Base-by-base conservation (phyloP, 2,888 invertebrate genomes). In the Megastigmus dorsalis region DNA sequence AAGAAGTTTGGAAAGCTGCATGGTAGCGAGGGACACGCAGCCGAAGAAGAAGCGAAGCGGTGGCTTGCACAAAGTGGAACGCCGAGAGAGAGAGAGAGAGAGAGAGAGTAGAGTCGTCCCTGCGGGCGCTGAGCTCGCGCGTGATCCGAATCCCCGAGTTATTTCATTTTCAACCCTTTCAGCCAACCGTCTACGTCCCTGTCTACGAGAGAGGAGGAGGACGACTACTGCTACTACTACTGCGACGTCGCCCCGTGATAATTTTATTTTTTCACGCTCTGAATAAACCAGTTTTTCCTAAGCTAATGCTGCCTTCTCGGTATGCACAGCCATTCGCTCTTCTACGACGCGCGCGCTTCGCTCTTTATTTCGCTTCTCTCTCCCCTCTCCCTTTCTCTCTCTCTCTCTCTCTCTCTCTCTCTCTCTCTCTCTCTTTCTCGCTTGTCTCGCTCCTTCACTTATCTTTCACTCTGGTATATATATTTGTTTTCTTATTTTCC, bases 141-240 rank as follows among this genome's bases (percentile, higher is more conserved):
- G 84, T 84, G 84, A 82, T 80, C 77, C 79, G 83, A 83, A 83
- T 84, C 79, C 79, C 74, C 75, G 81, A 84, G 81, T 82, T 83
- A 83, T 83, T 83, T 83, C 82, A 83, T 83, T 83, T 82, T 79
- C 82, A 83, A 83, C 83, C 84, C 82, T 82, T 83, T 80, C 83
- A 79, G 65, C 18, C 52, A 66, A 41, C 33, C 45, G 66, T n/a
- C n/a, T n/a, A n/a, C 68, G 68, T 73, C 68, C 41, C 57, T 54
- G 33, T 69, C 72, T 77, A 62, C 74, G 78, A 73, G 67, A n/a
- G n/a, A n/a, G n/a, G n/a, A n/a, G n/a, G n/a, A n/a, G n/a, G n/a
- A n/a, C n/a, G n/a, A n/a, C n/a, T n/a, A n/a, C n/a, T n/a, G n/a
- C n/a, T n/a, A n/a, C n/a, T n/a, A n/a, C n/a, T n/a, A n/a, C n/a